Percentiles rank a stretch among this genome's conserved stretches.
Evolutionary conservation across 2,888 invertebrate species (phyloP).

Genomic region (Pandemis heparana): DNA sequence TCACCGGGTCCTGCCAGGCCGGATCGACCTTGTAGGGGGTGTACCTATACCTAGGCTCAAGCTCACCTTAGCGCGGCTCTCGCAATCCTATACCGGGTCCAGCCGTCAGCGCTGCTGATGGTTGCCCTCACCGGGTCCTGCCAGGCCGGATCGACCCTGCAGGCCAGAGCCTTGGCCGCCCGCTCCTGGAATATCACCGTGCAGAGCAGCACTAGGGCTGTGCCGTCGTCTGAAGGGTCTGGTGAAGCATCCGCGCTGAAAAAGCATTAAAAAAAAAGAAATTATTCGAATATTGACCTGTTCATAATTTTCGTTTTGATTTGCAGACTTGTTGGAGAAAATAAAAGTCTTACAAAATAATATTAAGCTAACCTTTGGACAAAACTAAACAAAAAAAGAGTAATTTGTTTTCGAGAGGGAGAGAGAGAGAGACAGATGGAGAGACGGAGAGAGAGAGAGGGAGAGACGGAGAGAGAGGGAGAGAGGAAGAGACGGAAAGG

Average conservation of each 20-base stretch:
- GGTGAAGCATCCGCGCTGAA: constrained; percentile 50
- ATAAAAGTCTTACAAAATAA: too few species aligned
- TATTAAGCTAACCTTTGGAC: too few species aligned
- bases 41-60: background rate
- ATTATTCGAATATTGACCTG: too few species aligned
- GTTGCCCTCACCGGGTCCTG: constrained; percentile 85
- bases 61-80: constrained; percentile 92
- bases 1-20: constrained; percentile 81
- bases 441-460: too few species aligned
- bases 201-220: constrained; percentile 91
- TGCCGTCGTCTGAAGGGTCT: constrained; percentile 74
- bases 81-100: constrained; percentile 95
- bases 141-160: constrained; percentile 64
- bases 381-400: too few species aligned
- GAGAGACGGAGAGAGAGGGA: too few species aligned
- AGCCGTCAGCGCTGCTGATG: constrained; percentile 87
- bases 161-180: constrained; percentile 88
- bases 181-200: constrained; percentile 94
- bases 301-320: background rate
- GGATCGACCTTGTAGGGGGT: constrained; percentile 60
- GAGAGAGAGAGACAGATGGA: too few species aligned
- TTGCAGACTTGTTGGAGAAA: too few species aligned
- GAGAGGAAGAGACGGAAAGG: too few species aligned
- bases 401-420: too few species aligned
- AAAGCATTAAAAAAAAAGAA: background rate